A percentile compares a stretch with the other conserved stretches of the same genome.
Conservation (phyloP, 2,797 vertebrate species). For the Vireo griseus region DNA sequence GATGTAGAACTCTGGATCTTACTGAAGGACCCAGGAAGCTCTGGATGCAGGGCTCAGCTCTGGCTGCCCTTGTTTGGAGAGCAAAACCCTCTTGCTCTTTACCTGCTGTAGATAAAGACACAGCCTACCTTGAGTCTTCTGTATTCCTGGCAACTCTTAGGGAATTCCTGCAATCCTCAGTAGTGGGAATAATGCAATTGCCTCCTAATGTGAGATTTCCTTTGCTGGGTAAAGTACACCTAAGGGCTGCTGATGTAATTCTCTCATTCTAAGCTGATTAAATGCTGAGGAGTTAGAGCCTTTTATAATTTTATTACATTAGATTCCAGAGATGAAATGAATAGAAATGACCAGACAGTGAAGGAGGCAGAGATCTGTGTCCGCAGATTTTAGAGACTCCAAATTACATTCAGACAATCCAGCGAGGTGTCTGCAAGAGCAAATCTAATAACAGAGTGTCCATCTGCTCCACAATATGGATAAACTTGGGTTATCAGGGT, state of each 20-base stretch:
- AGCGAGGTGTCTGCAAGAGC: slow-evolving; percentile 22
- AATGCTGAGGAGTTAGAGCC: slow-evolving; percentile 60
- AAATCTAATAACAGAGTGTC: slow-evolving; percentile 38
- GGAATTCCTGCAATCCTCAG: slow-evolving; percentile 43
- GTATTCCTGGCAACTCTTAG: background rate
- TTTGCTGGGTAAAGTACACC: slow-evolving; percentile 52
- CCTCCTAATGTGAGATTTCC: slow-evolving; percentile 56
- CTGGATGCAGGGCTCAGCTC: background rate
- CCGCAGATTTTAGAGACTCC: background rate
- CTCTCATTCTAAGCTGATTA: slow-evolving; percentile 72
- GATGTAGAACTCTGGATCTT: background rate
- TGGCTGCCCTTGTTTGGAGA: background rate
- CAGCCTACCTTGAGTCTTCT: background rate
- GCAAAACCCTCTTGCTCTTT: background rate
- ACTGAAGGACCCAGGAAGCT: background rate
- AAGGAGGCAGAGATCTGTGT: slow-evolving; percentile 18
- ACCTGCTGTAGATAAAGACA: background rate
- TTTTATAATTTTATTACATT: slow-evolving; percentile 70
- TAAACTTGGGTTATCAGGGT: background rate
- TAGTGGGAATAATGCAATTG: slow-evolving; percentile 64
- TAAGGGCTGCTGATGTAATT: slow-evolving; percentile 70
- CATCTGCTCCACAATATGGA: background rate
- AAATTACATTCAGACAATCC: slow-evolving; percentile 27
- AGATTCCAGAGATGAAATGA: slow-evolving; percentile 69
- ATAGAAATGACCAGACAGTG: slow-evolving; percentile 50